phyloP scores from a whole-genome alignment of 2,888 invertebrate genomes.

The Ornithoptera priamus region DNA sequence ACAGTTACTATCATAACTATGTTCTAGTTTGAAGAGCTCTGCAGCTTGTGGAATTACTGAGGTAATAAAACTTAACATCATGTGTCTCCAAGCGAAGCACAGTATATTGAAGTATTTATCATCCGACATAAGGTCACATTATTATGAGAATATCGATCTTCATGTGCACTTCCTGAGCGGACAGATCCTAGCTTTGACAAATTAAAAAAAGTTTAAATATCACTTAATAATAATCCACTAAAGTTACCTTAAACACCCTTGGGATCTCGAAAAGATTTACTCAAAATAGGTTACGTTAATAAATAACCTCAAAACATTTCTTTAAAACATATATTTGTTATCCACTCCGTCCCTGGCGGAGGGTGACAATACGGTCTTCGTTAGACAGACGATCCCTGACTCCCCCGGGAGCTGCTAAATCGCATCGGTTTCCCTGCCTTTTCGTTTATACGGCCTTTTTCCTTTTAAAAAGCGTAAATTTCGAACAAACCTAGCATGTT shows the following conservation, averaged over 20 bases:
- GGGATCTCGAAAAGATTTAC: constrained; percentile 21
- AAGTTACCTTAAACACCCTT: constrained; percentile 5
- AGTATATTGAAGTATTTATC: no score
- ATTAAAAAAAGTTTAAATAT: background rate
- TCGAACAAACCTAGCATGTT: constrained; percentile 21
- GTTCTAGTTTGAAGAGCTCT: no score
- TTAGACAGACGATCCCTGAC: constrained; percentile 46
- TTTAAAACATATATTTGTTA: constrained; percentile 31
- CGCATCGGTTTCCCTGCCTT: constrained; percentile 63
- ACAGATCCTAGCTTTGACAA: no score
- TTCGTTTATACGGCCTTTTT: constrained; percentile 58
- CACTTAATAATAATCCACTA: background rate
- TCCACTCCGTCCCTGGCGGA: constrained; percentile 40
- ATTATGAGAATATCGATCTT: no score
- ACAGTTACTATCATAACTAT: no score
- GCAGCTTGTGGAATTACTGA: no score
- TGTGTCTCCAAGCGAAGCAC: no score
- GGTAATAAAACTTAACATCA: no score
- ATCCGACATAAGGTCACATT: no score
- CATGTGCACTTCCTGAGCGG: no score
- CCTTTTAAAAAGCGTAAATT: constrained; percentile 38
- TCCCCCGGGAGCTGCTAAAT: constrained; percentile 64
- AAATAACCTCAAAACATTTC: constrained; percentile 30
- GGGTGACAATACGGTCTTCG: constrained; percentile 60
- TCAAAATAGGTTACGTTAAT: constrained; percentile 25